Evolutionary conservation across 2,797 vertebrate species (phyloP), one percentile per base, ranked within the genome.

Genomic region (Phoebastria nigripes): DNA sequence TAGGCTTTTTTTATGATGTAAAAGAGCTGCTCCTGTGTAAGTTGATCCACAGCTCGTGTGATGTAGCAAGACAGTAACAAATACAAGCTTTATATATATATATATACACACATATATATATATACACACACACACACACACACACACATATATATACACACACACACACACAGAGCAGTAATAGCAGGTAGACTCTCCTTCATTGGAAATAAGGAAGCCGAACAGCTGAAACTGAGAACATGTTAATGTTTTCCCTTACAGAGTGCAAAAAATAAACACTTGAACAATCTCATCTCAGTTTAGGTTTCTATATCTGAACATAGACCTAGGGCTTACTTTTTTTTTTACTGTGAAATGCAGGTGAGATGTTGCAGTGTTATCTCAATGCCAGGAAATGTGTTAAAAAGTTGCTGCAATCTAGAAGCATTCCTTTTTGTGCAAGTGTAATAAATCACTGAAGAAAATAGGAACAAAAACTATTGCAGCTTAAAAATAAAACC

Each of bases 331-430:
- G 28, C 11, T 55, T 61, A 6, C 17, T 25, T 37, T 56, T 55
- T 37, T 37, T 62, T 21, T 19, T n/a, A 14, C 22, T 37, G 8
- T 37, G 70, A 76, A 42, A 90, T 19, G 31, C 52, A 87, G 54
- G 63, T 85, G 33, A 74, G 87, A 39, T 46, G 33, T 47, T 87
- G 33, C 49, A 78, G 66, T 49, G 33, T 61, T 61, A 63, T 22
- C 16, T 80, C 65, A 65, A 18, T 21, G 29, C 47, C 35, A 41
- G 52, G 37, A 73, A 70, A 90, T 4, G 1, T 73, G 20, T 82
- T 73, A 28, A 81, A 96, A 97, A 98, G 96, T 98, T 97, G 49
- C n/a, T 69, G 54, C 72, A 91, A 35, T 92, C 25, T n/a, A 41
- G 21, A 69, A 58, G 35, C 62, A 31, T 66, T 69, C 31, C 35